Evolutionary conservation across 2,888 invertebrate genomes (phyloP).

Genomic region (Ichneumoninae sp.): DNA sequence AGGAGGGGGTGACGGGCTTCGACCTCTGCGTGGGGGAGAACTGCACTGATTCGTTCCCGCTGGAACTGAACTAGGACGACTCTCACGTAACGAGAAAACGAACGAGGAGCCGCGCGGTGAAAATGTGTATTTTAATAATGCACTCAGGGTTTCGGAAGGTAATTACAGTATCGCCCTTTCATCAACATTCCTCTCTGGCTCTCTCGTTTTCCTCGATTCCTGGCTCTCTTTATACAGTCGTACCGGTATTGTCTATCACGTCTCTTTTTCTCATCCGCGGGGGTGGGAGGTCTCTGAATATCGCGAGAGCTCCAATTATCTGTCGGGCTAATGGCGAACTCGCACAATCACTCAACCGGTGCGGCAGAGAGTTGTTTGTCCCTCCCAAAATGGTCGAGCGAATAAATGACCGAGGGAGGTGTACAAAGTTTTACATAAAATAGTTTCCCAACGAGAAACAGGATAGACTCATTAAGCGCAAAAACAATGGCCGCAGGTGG

Average conservation of each 20-base stretch:
- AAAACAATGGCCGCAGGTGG: constrained; percentile 23
- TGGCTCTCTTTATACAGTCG: constrained; percentile 17
- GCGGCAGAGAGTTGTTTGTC: constrained; percentile 8
- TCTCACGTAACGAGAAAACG: constrained; percentile 29
- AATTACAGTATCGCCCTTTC: constrained; percentile 66
- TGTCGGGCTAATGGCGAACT: constrained; percentile 31
- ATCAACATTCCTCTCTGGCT: constrained; percentile 32
- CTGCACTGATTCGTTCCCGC: constrained; percentile 45
- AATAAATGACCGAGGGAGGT: constrained; percentile 30
- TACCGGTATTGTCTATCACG: constrained; percentile 4
- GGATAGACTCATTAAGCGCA: constrained; percentile 56
- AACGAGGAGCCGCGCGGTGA: constrained; percentile 43
- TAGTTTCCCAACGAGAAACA: constrained; percentile 37
- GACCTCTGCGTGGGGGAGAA: constrained; percentile 39
- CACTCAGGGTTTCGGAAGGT: constrained; percentile 55
- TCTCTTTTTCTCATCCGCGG: constrained; percentile 29
- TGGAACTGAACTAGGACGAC: neutral
- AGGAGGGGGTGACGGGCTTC: constrained; percentile 10
- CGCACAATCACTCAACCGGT: constrained; percentile 43
- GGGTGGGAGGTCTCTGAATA: neutral
- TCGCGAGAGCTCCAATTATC: constrained; percentile 33
- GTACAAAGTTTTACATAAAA: constrained; percentile 51
- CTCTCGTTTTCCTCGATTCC: constrained; percentile 6
- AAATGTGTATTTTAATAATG: constrained; percentile 69
- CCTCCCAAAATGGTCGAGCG: constrained; percentile 57